These are phyloP conservation scores for Macropus fuliginosus DNA, from an alignment of 2,797 vertebrate species.

Conservation along the genomic window DNA sequence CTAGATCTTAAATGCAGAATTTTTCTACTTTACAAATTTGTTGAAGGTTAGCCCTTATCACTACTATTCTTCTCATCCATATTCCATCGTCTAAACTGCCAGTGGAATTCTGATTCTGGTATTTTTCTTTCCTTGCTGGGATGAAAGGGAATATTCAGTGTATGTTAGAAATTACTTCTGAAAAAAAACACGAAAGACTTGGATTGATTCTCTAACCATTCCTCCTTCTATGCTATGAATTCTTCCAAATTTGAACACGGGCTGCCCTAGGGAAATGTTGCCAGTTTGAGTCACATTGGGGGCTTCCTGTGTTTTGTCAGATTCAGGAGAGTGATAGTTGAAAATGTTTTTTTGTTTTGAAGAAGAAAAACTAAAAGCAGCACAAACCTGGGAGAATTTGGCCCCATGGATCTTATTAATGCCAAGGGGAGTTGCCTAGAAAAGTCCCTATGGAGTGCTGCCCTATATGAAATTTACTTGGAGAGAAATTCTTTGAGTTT, in stretches of 20 bases:
- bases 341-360: conserved; percentile 39
- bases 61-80: neutral
- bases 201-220: conserved; percentile 15
- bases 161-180: conserved; percentile 23
- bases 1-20: neutral
- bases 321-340: conserved; percentile 54
- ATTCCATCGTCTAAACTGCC: neutral
- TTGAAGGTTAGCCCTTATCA: neutral
- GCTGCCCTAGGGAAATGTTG: conserved; percentile 12
- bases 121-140: conserved; percentile 13
- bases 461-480: conserved; percentile 56
- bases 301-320: conserved; percentile 35
- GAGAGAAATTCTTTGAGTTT: conserved; percentile 45
- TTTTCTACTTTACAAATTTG: neutral
- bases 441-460: conserved; percentile 47
- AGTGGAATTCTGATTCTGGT: conserved; percentile 27
- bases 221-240: conserved; percentile 27
- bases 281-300: conserved; percentile 24
- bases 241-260: neutral
- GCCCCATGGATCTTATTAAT: conserved; percentile 37
- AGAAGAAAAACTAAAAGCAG: conserved; percentile 10
- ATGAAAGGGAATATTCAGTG: conserved; percentile 20
- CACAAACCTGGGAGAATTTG: conserved; percentile 40
- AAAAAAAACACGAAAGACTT: conserved; percentile 26
- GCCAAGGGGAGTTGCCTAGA: conserved; percentile 46